A percentile compares a stretch with the other conserved stretches of the same genome.
These are phyloP conservation scores for Lagorchestes hirsutus DNA, from an alignment of 2,797 vertebrate species.

Conservation along the genomic window DNA sequence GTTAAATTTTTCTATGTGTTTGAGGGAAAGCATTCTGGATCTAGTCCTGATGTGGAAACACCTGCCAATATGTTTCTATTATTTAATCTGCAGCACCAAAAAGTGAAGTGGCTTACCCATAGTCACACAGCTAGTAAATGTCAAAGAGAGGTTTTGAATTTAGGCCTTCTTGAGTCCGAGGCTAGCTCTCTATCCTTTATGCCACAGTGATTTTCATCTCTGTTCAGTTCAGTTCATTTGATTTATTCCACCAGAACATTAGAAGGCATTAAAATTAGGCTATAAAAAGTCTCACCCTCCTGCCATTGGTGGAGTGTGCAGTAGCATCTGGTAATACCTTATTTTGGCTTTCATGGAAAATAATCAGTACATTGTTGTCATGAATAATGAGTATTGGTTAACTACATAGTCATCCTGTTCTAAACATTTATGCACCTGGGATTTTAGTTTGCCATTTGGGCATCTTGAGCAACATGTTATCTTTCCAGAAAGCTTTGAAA, in stretches of 20 bases:
- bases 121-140: not conserved
- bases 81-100: not conserved
- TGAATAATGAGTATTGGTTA: not conserved
- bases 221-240: rapidly evolving
- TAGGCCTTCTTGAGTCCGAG: not conserved
- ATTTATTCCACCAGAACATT: not conserved
- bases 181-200: not conserved
- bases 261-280: not conserved
- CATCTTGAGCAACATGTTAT: not conserved
- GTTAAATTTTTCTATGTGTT: not conserved
- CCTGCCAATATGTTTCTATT: not conserved
- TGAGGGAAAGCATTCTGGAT: not conserved
- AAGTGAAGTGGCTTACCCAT: not conserved
- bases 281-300: not conserved
- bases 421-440: not conserved
- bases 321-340: not conserved
- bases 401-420: not conserved
- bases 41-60: not conserved
- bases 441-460: not conserved
- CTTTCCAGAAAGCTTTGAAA: slow-evolving; percentile 26
- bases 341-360: not conserved
- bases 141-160: not conserved
- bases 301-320: no score
- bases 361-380: not conserved
- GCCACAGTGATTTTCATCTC: not conserved